Evolutionary conservation across 2,888 invertebrate genomes (phyloP), one percentile per base, ranked within the genome.

Genomic region (Polia nebulosa): DNA sequence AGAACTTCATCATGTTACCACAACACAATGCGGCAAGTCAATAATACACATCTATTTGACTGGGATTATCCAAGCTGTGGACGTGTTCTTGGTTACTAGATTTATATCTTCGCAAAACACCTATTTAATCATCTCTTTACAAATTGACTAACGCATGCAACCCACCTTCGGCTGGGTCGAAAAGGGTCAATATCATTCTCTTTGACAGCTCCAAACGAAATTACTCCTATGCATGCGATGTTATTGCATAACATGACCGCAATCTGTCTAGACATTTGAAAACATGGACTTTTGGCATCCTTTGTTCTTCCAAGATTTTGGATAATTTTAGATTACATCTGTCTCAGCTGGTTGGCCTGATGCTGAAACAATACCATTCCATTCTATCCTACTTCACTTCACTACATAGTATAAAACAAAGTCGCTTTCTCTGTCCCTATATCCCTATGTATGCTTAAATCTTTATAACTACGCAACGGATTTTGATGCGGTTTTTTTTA

Each of bases 161-260:
- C 59, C 59, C 57, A 65, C 76, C 79, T 79, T 79, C 79, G 39
- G 22, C 56, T 65, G 17, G 76, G 72, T 72, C 69, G 60, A 76
- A 77, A 81, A 81, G 81, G 79, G 83, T 83, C 81, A 83, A 83
- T 83, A 80, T 80, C 72, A 81, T 71, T 69, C 57, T 75, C 65
- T 70, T 70, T 69, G 72, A 68, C 63, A 75, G 69, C 67, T 73
- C 22, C 29, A 25, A 60, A 36, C 71, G 3, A 81, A 83, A 83
- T 83, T 80, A 78, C 80, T 75, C 39, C 55, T 68, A 59, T 49
- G 36, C 83, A 77, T 81, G 82, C 81, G 59, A 83, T 59, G 59
- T 61, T 62, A 36, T 78, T 77, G 71, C 74, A 70, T 73, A 68
- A 69, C 47, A 72, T 70, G 72, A 72, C 72, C 76, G 66, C 71